A percentile compares a stretch with the other conserved stretches of the same genome.
Conservation (phyloP, 2,797 vertebrate species). For the Sebastes kiyomatsui region DNA sequence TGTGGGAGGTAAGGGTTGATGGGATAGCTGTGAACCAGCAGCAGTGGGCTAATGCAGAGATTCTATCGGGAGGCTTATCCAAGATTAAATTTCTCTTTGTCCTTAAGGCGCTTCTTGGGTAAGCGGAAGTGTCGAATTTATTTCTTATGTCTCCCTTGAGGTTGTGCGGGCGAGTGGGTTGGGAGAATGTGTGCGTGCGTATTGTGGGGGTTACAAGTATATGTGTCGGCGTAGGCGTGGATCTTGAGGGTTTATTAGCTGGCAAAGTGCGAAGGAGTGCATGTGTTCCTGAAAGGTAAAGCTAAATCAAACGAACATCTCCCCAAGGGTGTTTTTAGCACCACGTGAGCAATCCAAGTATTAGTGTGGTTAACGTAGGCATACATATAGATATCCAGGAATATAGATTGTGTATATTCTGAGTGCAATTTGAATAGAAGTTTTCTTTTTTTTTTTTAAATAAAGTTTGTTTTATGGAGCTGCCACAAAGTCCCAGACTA, state of each 20-base stretch:
- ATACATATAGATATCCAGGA: constrained; percentile 17
- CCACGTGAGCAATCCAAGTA: constrained; percentile 25
- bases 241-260: constrained; percentile 62
- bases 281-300: constrained; percentile 55
- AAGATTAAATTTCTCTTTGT: constrained; percentile 84
- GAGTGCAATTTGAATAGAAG: background rate
- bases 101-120: constrained; percentile 81
- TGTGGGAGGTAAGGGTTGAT: constrained; percentile 77
- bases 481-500: constrained; percentile 13
- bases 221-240: constrained; percentile 30
- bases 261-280: constrained; percentile 51
- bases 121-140: constrained; percentile 78
- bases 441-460: background rate
- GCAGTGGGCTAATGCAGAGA: constrained; percentile 78
- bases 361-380: constrained; percentile 14
- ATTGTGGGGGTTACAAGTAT: constrained; percentile 18
- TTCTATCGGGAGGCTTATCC: constrained; percentile 82
- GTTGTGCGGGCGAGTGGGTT: constrained; percentile 49
- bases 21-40: constrained; percentile 77
- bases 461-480: constrained; percentile 23
- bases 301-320: constrained; percentile 61
- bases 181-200: constrained; percentile 24
- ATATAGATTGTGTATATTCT: constrained; percentile 22
- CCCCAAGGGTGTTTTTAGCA: constrained; percentile 21
- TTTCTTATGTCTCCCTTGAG: constrained; percentile 76